These are phyloP conservation scores for Willisornis vidua DNA, from an alignment of 2,113 vertebrate species.

Conservation along the genomic window DNA sequence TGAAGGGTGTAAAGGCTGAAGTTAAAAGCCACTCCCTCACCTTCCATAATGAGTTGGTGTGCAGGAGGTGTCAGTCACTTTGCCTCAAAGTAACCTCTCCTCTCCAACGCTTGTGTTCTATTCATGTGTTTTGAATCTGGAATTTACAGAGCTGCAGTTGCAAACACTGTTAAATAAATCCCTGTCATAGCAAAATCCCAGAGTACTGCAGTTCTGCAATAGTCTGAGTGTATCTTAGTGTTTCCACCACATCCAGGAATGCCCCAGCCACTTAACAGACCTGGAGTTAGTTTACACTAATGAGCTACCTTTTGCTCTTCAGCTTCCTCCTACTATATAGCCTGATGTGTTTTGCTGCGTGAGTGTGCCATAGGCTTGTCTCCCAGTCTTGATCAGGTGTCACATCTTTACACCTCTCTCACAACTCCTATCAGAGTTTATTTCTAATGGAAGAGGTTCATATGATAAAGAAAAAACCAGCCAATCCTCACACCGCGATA, in stretches of 20 bases:
- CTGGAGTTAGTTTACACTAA: conserved; percentile 78
- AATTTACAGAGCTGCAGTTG: not conserved
- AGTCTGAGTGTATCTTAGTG: conserved; percentile 26
- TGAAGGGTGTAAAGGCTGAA: not conserved
- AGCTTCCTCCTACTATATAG: conserved; percentile 82
- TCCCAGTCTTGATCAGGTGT: conserved; percentile 82
- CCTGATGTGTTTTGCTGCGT: conserved; percentile 84
- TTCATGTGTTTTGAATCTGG: not conserved
- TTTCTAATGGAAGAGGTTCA: conserved; percentile 94
- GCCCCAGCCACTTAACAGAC: conserved; percentile 35
- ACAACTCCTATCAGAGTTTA: conserved; percentile 90
- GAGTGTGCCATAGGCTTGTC: conserved; percentile 80
- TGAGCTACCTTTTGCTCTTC: conserved; percentile 86
- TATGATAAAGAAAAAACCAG: conserved; percentile 83
- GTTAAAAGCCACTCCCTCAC: not conserved
- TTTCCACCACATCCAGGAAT: conserved; percentile 62
- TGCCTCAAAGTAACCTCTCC: not conserved
- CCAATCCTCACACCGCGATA: conserved; percentile 83
- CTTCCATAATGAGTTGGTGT: not conserved
- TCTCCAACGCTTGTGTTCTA: not conserved
- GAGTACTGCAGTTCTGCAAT: not conserved
- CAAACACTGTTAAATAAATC: not conserved
- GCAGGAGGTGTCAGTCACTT: not conserved
- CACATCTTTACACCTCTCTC: conserved; percentile 85
- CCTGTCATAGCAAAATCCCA: not conserved